Conservation (phyloP, 2,113 vertebrate species). For the Nansenia antarctica region DNA sequence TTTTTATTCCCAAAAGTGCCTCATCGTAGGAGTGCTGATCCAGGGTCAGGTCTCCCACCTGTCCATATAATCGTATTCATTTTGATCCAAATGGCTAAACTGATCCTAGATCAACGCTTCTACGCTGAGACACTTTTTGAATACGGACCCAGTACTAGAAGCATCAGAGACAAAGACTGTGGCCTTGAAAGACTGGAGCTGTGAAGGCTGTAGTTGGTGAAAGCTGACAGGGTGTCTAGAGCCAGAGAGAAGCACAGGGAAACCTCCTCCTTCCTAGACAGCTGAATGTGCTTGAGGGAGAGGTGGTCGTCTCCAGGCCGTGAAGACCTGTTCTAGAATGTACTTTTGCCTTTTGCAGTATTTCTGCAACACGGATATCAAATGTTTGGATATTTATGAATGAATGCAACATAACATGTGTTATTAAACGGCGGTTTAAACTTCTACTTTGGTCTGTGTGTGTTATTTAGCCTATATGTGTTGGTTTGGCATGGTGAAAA, state of each 20-base stretch:
- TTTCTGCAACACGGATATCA: slow-evolving; percentile 22
- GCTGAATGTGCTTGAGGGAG: not conserved
- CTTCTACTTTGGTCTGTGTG: not conserved
- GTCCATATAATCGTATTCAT: no score
- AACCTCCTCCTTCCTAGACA: slow-evolving; percentile 23
- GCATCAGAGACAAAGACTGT: no score
- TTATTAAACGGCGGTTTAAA: slow-evolving; percentile 58
- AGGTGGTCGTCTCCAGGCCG: not conserved
- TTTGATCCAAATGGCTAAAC: no score
- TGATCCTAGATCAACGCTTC: no score
- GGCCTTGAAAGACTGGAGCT: no score
- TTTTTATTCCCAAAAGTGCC: no score
- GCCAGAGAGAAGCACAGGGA: slow-evolving; percentile 31
- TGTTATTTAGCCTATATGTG: not conserved
- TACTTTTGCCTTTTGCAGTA: not conserved
- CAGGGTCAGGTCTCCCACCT: no score
- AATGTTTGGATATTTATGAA: slow-evolving; percentile 52
- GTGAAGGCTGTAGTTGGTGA: not conserved
- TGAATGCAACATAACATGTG: slow-evolving; percentile 28
- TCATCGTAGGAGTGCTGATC: no score
- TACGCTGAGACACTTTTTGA: no score
- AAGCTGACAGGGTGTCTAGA: not conserved
- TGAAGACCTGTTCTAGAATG: slow-evolving; percentile 1
- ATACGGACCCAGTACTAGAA: no score
- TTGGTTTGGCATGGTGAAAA: not conserved